Base-by-base conservation (phyloP, 2,113 vertebrate species). In the Pelvicachromis taeniatus region DNA sequence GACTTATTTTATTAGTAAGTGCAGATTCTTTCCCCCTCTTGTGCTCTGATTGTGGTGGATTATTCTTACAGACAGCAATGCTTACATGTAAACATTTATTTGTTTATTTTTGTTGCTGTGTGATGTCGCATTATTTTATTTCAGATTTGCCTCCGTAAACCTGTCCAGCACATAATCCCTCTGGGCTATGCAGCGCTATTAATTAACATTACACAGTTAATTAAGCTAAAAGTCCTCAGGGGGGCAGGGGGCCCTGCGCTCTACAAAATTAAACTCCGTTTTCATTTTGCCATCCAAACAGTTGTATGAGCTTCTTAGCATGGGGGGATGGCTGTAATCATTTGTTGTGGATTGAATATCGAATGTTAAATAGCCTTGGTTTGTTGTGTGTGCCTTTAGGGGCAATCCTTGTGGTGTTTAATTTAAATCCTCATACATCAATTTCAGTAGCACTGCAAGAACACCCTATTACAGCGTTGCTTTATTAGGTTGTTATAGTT, bases 171-270 rank as follows among this genome's bases (percentile, higher is more conserved):
- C n/a, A 61, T 54, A 58, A 31, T 40, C 77, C 83, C 45, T 14
- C 7, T 9, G 14, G 52, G 53, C 55, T 77, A 10, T 87, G 82
- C n/a, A 5, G 70, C n/a, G 26, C 40, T 16, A 50, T 88, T 92
- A 91, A 93, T 93, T 91, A 94, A 85, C 59, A 85, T 65, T 52
- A 59, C 26, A 38, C 83, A 52, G 19, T 90, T 91, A 91, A 92
- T 92, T 93, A 92, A 88, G 26, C 35, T 86, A 42, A 84, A 82
- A 73, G 40, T 58, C 89, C 82, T 82, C 8, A 38, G 11, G 61
- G 59, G 61, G 61, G 33, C 10, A 48, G 77, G 90, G 81, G 26
- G 33, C n/a, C 55, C n/a, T 70, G 63, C 6, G 65, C 78, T 84
- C 61, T 26, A 29, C 31, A 45, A 31, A 81, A 82, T 80, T 77